Evolutionary conservation across 2,888 invertebrate genomes (phyloP), one percentile per base, ranked within the genome.

Genomic region (Chironomus tentans): DNA sequence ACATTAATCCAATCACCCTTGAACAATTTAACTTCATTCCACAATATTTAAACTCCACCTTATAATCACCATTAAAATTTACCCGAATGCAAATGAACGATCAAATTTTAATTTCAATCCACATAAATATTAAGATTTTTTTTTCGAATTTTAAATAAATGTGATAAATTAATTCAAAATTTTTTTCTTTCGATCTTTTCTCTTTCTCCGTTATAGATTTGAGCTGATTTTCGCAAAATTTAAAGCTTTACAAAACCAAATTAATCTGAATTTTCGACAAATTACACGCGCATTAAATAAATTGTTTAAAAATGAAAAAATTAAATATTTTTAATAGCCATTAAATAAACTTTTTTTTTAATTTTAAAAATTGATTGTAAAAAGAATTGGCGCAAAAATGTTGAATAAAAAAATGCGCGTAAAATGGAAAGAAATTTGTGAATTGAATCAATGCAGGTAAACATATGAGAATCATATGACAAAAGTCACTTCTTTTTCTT

Each of bases 391-490:
- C 15, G 18, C 18, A 5, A 15, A 56, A n/a, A n/a, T n/a, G n/a
- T n/a, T n/a, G n/a, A n/a, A n/a, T n/a, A n/a, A n/a, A n/a, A n/a
- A 56, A 56, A 56, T 7, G 15, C 7, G 56, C 5, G 3, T 18
- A 50, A 5, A 56, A 15, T 56, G 7, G 5, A 56, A 56, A 56
- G 56, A 68, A 68, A 38, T n/a, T 68, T 68, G 68, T 38, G 68
- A 68, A 68, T 68, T 68, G 68, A 68, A 28, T 68, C 68, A 38
- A 68, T 68, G 68, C 68, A 68, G 68, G 68, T 68, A 68, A 68
- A 56, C n/a, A 56, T 56, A 18, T 38, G 38, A 38, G 56, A 18
- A 18, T 56, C 56, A 18, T 56, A 15, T 15, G 18, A 56, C 18
- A 56, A 18, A 56, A 56, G 18, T 18, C 18, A 18, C 7, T 56